Evolutionary conservation across 64 coral and sea anemone species (phyloP), one percentile per base, ranked within the genome.

Genomic region (Stichodactyla mertensii): DNA sequence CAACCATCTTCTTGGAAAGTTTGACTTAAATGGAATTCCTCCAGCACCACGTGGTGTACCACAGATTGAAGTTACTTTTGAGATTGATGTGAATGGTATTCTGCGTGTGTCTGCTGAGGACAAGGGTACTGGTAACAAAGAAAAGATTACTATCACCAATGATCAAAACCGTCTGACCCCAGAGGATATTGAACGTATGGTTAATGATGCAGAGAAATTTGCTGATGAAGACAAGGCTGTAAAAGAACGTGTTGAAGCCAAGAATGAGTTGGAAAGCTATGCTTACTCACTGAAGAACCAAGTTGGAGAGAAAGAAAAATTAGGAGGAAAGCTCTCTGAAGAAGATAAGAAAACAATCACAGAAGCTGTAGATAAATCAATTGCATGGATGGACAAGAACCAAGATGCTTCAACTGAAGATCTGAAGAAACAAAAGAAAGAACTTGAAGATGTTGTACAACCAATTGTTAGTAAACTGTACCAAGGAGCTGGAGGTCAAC

Each of bases 21-120:
- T 99, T 70, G 97, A 99, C 80, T 84, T 99, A 54, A 99, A 93
- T 58, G 93, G 93, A 55, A 95, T 99, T 54, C 97, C 97, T 56
- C 97, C 97, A 80, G 97, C 97, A 23, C 97, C 97, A 84, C 93
- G 97, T 78, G 97, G 97, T 79, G 93, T 94, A 10, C 97, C 97
- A 10, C 97, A 99, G 52, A 99, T 99, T 82, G 97, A 99, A 71
- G 97, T 99, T 16, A 90, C 97, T 19, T 99, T 99, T 90, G 97
- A 99, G 83, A 99, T 99, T 86, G 97, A 99, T 83, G 97, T 99
- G 36, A 99, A 99, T 90, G 97, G 97, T 87, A 99, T 99, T 87
- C 91, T 99, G 69, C 82, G 97, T 83, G 97, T 99, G 77, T 95
- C 97, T 23, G 97, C 97, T 7, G 97, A 99, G 82, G 97, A 99